Percentiles rank a stretch among this genome's conserved stretches.
phyloP scores from a whole-genome alignment of 2,113 vertebrate species.

The Hyperoodon ampullatus region DNA sequence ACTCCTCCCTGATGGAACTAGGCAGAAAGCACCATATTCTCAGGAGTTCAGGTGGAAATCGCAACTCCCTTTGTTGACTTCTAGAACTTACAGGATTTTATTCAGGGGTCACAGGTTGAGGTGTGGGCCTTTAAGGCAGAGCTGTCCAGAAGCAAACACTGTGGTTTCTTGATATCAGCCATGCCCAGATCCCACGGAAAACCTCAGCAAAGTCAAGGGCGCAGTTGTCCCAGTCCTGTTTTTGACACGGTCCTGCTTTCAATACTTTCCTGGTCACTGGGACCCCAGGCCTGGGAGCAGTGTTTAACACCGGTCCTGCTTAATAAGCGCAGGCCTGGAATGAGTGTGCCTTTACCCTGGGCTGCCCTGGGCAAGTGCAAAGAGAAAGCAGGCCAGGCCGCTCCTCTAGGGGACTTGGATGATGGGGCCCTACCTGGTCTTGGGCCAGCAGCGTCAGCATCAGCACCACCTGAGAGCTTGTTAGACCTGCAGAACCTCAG shows the following conservation, averaged over 20 bases:
- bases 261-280: neutral
- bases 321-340: neutral
- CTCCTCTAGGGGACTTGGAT: neutral
- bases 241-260: neutral
- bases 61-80: neutral
- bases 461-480: neutral
- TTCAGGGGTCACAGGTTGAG: neutral
- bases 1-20: accelerated
- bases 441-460: neutral
- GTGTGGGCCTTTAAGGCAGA: neutral
- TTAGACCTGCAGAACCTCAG: neutral
- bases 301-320: too few relatives aligned
- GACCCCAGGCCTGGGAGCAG: neutral
- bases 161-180: neutral
- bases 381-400: neutral
- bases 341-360: neutral
- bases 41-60: neutral
- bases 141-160: neutral
- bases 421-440: too few relatives aligned
- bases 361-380: neutral
- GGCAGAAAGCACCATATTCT: neutral
- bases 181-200: neutral
- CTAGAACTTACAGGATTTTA: neutral
- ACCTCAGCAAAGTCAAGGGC: neutral
- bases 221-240: neutral